phyloP scores from a whole-genome alignment of 1,140 invertebrate genomes.

The Marisa cornuarietis region DNA sequence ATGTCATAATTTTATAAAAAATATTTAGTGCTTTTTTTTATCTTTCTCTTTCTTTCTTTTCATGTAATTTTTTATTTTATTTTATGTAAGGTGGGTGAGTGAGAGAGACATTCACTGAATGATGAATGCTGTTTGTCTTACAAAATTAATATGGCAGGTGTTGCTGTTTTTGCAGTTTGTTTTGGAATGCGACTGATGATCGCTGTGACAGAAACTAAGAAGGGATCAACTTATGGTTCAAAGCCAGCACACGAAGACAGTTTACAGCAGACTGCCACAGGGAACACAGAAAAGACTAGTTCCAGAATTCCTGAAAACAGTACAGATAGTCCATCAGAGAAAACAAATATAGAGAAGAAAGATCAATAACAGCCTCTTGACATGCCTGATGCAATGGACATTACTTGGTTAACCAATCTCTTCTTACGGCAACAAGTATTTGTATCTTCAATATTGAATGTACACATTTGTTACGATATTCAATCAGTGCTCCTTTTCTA shows the following conservation, averaged over 20 bases:
- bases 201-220: slow-evolving; percentile 44
- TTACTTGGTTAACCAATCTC: not conserved
- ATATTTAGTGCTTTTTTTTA: not conserved
- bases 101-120: too few relatives aligned
- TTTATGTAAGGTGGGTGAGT: not conserved
- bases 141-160: too few relatives aligned
- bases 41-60: not conserved
- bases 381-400: not conserved
- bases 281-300: too few relatives aligned
- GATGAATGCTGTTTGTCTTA: too few relatives aligned
- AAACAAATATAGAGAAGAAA: not conserved
- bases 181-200: slow-evolving; percentile 44
- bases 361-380: not conserved
- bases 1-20: not conserved
- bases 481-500: too few relatives aligned
- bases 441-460: too few relatives aligned
- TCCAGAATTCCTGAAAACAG: not conserved
- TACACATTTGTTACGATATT: too few relatives aligned
- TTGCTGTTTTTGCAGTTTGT: slow-evolving; percentile 33
- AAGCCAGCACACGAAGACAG: not conserved
- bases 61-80: not conserved
- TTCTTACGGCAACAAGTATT: not conserved
- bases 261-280: not conserved
- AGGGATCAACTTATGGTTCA: slow-evolving; percentile 43
- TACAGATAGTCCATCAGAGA: not conserved